Conservation (phyloP, 30 jellyfish, hydroid and myxozoan species). For the Aurelia aurita region DNA sequence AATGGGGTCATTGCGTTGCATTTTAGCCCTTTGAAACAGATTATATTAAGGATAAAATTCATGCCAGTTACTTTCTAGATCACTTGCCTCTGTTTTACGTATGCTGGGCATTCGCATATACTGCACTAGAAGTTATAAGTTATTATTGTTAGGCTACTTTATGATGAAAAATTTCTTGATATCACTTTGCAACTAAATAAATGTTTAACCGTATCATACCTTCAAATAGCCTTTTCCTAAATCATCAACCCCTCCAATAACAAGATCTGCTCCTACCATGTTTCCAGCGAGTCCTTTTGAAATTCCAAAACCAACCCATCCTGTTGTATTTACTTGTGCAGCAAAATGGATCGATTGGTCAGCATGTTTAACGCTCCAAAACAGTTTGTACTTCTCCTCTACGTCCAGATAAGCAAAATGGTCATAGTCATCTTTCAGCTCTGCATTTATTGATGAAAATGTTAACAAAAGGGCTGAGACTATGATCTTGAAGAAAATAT, state of each 20-base stretch:
- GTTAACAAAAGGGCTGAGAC: too few species aligned
- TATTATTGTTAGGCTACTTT: too few species aligned
- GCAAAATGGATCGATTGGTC: constrained; percentile 46
- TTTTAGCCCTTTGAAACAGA: too few species aligned
- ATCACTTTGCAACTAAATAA: too few species aligned
- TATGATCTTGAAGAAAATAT: too few species aligned
- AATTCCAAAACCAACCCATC: constrained; percentile 75
- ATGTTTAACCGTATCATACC: background rate
- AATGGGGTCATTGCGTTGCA: too few species aligned
- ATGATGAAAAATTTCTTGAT: too few species aligned
- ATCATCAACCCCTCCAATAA: constrained; percentile 50
- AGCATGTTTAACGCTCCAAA: constrained; percentile 42
- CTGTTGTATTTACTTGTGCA: constrained; percentile 52
- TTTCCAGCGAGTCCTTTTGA: constrained; percentile 55
- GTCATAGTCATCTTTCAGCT: constrained; percentile 22
- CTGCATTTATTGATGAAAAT: background rate
- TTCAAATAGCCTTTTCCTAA: constrained; percentile 50
- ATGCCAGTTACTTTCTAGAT: too few species aligned
- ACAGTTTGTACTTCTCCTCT: constrained; percentile 14
- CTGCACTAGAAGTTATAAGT: too few species aligned
- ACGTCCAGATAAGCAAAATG: constrained; percentile 52
- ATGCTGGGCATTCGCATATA: too few species aligned
- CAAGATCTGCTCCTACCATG: constrained; percentile 62
- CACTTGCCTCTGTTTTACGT: too few species aligned
- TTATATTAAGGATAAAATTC: too few species aligned